Evolutionary conservation across 2,113 vertebrate species (phyloP).

Genomic region (Nesospiza acunhae): DNA sequence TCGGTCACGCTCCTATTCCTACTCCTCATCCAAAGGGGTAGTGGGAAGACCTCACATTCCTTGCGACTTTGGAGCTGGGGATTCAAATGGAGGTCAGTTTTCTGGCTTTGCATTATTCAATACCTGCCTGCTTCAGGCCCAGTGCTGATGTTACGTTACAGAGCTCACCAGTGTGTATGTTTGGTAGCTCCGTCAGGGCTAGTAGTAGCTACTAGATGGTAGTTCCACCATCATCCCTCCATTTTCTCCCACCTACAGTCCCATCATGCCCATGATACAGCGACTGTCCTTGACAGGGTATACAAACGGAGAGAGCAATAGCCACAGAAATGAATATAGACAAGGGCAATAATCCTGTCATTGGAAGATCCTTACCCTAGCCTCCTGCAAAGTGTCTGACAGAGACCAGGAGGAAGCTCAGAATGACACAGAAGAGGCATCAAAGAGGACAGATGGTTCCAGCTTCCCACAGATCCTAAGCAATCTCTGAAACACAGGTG

Average conservation of each 20-base stretch:
- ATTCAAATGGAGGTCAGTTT: conserved; percentile 82
- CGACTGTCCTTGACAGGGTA: background rate
- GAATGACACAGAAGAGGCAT: background rate
- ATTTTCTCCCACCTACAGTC: background rate
- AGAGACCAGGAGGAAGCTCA: background rate
- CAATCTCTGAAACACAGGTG: background rate
- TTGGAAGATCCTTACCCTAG: background rate
- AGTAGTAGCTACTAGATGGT: background rate
- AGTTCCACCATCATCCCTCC: accelerated
- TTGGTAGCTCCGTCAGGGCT: background rate
- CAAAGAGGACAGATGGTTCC: background rate
- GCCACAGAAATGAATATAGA: background rate
- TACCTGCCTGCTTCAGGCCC: background rate
- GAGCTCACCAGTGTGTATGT: background rate
- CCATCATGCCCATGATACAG: accelerated
- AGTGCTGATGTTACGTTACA: background rate
- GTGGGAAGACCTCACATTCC: conserved; percentile 71
- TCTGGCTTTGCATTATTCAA: background rate
- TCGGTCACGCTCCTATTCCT: conserved; percentile 93
- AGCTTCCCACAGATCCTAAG: background rate
- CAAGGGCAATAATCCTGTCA: background rate
- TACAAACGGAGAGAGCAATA: background rate
- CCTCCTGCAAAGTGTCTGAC: background rate
- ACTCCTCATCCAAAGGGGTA: conserved; percentile 87
- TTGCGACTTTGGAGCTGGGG: conserved; percentile 68